Evolutionary conservation across 2,888 invertebrate genomes (phyloP), one percentile per base, ranked within the genome.

Genomic region (Drosophila kokeensis): DNA sequence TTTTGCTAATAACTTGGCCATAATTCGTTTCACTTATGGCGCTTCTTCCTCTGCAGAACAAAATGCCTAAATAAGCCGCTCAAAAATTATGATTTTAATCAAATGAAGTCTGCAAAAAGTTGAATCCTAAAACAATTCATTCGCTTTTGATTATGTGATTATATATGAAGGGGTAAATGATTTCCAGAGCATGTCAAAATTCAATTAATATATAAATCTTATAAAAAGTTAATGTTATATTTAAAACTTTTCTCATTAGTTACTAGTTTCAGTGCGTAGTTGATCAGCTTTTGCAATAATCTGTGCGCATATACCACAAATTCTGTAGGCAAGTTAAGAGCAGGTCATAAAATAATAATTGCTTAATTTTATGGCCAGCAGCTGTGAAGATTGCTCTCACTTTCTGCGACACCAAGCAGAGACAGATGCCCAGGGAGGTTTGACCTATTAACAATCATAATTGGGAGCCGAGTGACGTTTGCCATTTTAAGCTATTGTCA

Each of bases 401-500:
- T 76, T 70, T 79, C 53, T 64, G 67, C 72, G 83, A 59, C 83
- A 82, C 62, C 65, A 36, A 32, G 53, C 58, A 52, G 53, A 27
- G 15, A n/a, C 52, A 55, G 13, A 24, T 27, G 42, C 8, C 5
- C 8, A 5, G 6, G 21, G 32, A n/a, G 27, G 54, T 48, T 29
- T 77, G 50, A 36, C n/a, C 50, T 66, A 72, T 81, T 65, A 73
- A 62, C 79, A 80, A 77, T 77, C 79, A 82, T 84, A 85, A 89
- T 82, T 89, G 78, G 27, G 8, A 87, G 73, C 70, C 68, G 40
- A 68, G 58, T 69, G 78, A 73, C 76, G 70, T 69, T 83, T 70
- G 73, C 73, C 77, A 73, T 77, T 84, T 21, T 72, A 81, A 74
- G 64, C 60, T 74, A 73, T 69, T 86, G 84, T 83, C 84, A 88